Evolutionary conservation across 2,888 invertebrate genomes (phyloP).

Genomic region (Cantharis rufa): DNA sequence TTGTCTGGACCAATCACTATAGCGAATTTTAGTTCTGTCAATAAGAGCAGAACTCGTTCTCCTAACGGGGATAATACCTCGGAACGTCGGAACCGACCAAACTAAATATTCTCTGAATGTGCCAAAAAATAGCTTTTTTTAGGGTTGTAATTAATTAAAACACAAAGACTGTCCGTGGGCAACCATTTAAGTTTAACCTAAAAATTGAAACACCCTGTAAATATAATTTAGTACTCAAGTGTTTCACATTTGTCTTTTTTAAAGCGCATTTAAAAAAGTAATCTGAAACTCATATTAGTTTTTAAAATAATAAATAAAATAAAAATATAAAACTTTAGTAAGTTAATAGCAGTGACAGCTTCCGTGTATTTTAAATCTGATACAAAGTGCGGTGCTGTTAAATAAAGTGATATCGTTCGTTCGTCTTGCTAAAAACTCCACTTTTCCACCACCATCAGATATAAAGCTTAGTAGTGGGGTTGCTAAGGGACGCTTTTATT

Average conservation of each 20-base stretch:
- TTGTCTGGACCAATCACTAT: no score
- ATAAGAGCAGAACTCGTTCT: no score
- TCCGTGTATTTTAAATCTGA: constrained; percentile 27
- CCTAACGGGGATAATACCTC: no score
- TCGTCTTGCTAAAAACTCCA: constrained; percentile 31
- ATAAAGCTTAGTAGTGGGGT: constrained; percentile 40
- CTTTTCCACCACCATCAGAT: constrained; percentile 41
- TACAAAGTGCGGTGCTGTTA: constrained; percentile 31
- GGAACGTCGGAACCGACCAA: no score
- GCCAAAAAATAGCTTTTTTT: no score
- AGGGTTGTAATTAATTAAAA: no score
- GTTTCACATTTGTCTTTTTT: not conserved
- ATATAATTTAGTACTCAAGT: not conserved
- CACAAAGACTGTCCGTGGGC: no score
- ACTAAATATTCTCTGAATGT: no score
- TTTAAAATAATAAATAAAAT: not conserved
- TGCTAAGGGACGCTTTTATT: constrained; percentile 48
- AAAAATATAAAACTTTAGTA: not conserved
- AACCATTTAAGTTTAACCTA: no score
- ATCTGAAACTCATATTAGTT: not conserved
- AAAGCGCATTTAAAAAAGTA: not conserved
- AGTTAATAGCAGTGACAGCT: constrained; percentile 5
- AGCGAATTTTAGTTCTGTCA: no score
- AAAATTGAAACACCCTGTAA: not conserved
- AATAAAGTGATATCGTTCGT: constrained; percentile 31